These are phyloP conservation scores for Notoglanidium macrostoma DNA, from an alignment of 2,797 vertebrate genomes.

Conservation along the genomic window DNA sequence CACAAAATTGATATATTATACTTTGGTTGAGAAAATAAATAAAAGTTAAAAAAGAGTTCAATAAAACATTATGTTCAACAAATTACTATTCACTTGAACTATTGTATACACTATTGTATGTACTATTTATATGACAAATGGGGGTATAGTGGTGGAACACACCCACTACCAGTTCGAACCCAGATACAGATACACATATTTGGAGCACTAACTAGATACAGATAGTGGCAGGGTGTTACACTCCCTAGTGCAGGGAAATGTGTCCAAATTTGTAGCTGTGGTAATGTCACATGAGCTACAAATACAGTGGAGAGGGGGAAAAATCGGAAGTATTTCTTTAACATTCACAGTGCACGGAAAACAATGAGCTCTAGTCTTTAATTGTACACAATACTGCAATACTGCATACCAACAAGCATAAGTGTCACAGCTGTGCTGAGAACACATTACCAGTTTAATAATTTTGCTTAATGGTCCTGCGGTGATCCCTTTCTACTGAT, in stretches of 20 bases:
- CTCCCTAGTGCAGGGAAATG: neutral
- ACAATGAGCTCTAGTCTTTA: neutral
- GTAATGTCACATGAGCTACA: neutral
- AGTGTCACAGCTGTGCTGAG: neutral
- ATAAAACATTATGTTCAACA: neutral
- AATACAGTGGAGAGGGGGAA: neutral
- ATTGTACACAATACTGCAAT: neutral
- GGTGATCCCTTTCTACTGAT: neutral
- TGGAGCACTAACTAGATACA: neutral
- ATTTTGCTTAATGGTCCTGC: neutral
- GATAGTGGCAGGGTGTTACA: neutral
- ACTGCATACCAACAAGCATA: neutral
- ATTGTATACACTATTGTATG: too few relatives aligned
- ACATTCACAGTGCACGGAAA: neutral
- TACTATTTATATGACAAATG: too few relatives aligned
- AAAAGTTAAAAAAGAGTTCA: neutral
- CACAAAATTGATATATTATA: neutral
- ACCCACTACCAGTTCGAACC: neutral
- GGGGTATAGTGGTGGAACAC: neutral
- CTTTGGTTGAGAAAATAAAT: neutral
- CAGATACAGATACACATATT: neutral
- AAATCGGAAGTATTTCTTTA: neutral
- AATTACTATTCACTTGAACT: neutral
- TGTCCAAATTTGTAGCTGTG: neutral
- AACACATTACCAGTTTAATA: neutral